A percentile compares a stretch with the other conserved stretches of the same genome.
phyloP scores from a whole-genome alignment of 2,797 vertebrate species.

The Limnodromus scolopaceus region DNA sequence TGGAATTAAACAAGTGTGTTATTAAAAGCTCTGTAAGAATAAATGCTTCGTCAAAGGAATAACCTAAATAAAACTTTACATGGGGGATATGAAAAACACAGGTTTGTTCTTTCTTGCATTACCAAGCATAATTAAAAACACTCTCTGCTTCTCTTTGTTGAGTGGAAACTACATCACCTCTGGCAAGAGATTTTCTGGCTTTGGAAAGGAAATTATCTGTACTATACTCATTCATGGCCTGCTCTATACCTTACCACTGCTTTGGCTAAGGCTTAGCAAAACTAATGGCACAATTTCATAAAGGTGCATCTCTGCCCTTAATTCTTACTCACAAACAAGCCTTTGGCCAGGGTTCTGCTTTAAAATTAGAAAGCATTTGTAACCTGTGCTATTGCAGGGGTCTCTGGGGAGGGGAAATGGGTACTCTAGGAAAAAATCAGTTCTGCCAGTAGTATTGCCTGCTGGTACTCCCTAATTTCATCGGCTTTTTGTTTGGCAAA shows the following conservation, averaged over 20 bases:
- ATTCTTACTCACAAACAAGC: no score
- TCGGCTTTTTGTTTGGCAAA: neutral
- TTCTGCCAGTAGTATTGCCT: neutral
- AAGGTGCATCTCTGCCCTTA: neutral
- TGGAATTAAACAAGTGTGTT: neutral
- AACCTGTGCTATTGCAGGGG: neutral
- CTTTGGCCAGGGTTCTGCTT: accelerated
- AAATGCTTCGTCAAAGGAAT: neutral
- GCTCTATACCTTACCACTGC: neutral
- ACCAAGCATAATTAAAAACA: neutral
- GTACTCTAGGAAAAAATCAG: neutral
- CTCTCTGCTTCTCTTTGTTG: neutral
- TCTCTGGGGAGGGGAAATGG: neutral
- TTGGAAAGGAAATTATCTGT: neutral
- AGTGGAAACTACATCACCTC: neutral
- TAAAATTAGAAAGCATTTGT: neutral
- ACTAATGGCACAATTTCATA: neutral
- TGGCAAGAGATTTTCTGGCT: neutral
- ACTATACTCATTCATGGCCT: neutral
- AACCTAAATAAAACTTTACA: constrained; percentile 23
- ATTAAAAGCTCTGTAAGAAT: constrained; percentile 11
- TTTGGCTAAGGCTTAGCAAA: neutral
- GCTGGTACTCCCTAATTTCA: neutral
- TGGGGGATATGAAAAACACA: neutral
- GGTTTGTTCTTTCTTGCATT: neutral